Evolutionary conservation across 2,888 invertebrate species (phyloP).

Genomic region (Limnephilus rhombicus): DNA sequence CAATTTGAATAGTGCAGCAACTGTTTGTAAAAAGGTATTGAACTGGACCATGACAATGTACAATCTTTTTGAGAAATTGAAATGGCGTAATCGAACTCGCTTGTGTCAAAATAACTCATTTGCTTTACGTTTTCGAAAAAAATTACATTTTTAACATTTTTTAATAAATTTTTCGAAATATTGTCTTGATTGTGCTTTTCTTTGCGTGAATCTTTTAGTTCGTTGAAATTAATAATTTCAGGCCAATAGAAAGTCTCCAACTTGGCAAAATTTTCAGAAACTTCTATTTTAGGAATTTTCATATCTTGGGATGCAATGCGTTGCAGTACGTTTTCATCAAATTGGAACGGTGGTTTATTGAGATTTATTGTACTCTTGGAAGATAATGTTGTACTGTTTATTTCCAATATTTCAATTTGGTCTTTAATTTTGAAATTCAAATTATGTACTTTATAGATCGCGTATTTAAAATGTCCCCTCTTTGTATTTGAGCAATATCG

Average conservation of each 20-base stretch:
- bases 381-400: background rate
- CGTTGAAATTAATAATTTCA: background rate
- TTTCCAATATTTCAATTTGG: background rate
- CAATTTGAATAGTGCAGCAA: conserved; percentile 35
- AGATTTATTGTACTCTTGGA: background rate
- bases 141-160: background rate
- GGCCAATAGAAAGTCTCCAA: background rate
- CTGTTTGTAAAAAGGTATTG: background rate
- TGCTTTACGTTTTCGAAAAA: background rate
- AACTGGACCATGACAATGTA: background rate
- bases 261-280: background rate
- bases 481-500: conserved; percentile 38
- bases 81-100: background rate
- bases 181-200: background rate
- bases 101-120: background rate
- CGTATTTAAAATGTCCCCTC: conserved; percentile 38
- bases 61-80: conserved; percentile 43
- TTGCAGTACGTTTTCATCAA: background rate
- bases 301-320: background rate
- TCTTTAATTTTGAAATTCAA: background rate
- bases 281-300: background rate
- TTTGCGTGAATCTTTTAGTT: background rate
- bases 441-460: conserved; percentile 4
- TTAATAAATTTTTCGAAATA: background rate
- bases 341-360: background rate